Percentiles rank a stretch among this genome's conserved stretches.
Evolutionary conservation across 1,140 invertebrate genomes (phyloP).

Genomic region (Chymomyza costata): DNA sequence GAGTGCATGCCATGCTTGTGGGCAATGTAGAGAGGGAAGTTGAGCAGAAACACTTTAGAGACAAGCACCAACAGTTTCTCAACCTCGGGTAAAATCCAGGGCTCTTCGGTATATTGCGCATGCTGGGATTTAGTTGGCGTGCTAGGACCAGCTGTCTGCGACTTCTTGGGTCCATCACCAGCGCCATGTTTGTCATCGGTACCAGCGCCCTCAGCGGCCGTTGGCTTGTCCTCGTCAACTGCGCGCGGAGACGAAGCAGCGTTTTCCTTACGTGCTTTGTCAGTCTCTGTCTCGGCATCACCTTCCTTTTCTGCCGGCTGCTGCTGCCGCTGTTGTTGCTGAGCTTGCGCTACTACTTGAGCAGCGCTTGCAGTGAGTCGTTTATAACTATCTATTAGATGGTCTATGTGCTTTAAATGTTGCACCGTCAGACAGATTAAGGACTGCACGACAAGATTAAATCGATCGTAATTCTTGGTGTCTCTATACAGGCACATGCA

Average conservation of each 20-base stretch:
- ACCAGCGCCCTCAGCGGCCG: slow-evolving; percentile 12
- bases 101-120: slow-evolving; percentile 70
- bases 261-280: slow-evolving; percentile 34
- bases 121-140: slow-evolving; percentile 28
- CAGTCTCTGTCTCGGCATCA: slow-evolving; percentile 19
- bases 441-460: slow-evolving; percentile 89
- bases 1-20: slow-evolving; percentile 89
- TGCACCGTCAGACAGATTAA: slow-evolving; percentile 84
- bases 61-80: slow-evolving; percentile 87
- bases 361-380: slow-evolving; percentile 57
- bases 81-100: slow-evolving; percentile 84
- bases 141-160: slow-evolving; percentile 22
- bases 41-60: slow-evolving; percentile 88
- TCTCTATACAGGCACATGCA: slow-evolving; percentile 95
- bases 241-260: slow-evolving; percentile 7
- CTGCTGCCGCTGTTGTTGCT: slow-evolving; percentile 29
- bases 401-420: slow-evolving; percentile 84
- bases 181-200: slow-evolving; percentile 18
- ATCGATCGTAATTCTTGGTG: slow-evolving; percentile 91
- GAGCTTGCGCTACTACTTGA: slow-evolving; percentile 52
- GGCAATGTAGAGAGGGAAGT: slow-evolving; percentile 94
- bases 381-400: slow-evolving; percentile 76
- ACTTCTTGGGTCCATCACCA: slow-evolving; percentile 47
- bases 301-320: slow-evolving; percentile 31
- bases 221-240: slow-evolving; percentile 27